Evolutionary conservation across 2,888 invertebrate genomes (phyloP).

Genomic region (Drosophila mettleri): DNA sequence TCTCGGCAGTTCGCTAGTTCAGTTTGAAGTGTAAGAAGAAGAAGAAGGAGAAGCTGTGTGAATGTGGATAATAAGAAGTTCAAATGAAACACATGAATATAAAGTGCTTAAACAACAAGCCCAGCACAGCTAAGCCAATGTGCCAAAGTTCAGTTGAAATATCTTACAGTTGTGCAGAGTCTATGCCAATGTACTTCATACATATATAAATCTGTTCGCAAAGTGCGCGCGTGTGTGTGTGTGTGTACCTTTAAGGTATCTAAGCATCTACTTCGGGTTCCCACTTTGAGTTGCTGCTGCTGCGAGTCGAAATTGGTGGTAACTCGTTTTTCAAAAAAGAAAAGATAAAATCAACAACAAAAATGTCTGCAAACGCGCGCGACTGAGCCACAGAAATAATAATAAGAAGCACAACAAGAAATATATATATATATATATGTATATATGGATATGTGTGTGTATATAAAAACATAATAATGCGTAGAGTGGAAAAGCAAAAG

Average conservation of each 20-base stretch:
- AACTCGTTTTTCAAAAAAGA: constrained; percentile 75
- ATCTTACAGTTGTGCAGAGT: neutral
- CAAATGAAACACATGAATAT: constrained; percentile 24
- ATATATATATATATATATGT: constrained; percentile 15
- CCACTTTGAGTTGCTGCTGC: constrained; percentile 40
- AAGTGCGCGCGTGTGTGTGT: constrained; percentile 31
- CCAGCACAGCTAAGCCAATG: neutral
- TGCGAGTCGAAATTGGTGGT: constrained; percentile 63
- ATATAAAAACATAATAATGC: constrained; percentile 26
- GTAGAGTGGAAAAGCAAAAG: constrained; percentile 11
- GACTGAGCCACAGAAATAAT: constrained; percentile 46
- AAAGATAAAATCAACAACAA: constrained; percentile 33
- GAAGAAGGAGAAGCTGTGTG: constrained; percentile 6
- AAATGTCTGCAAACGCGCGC: constrained; percentile 63
- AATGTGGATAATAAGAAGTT: constrained; percentile 27
- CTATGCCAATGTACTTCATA: constrained; percentile 1
- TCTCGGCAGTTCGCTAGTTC: constrained; percentile 1
- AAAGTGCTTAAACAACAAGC: constrained; percentile 25
- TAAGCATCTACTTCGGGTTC: constrained; percentile 66
- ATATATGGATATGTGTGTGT: neutral
- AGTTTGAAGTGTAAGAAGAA: too few relatives aligned
- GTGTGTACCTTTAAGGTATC: constrained; percentile 77
- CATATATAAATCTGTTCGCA: neutral
- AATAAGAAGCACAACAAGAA: constrained; percentile 42
- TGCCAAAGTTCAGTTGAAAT: neutral